These are phyloP conservation scores for Coreoperca whiteheadi DNA, from an alignment of 2,113 vertebrate species.

Conservation along the genomic window DNA sequence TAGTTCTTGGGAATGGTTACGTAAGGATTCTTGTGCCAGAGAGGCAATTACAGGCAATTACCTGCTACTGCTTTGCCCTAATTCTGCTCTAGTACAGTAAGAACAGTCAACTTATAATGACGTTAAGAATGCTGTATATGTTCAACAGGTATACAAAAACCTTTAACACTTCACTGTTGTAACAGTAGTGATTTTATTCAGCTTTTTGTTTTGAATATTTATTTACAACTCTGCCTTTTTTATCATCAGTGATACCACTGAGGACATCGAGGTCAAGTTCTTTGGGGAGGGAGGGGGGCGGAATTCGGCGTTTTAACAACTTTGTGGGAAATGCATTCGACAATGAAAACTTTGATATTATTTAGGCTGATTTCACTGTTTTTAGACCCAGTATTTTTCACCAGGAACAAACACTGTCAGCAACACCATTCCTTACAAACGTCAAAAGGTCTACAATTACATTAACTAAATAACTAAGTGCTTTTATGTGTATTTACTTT, in stretches of 20 bases:
- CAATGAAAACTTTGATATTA: not conserved
- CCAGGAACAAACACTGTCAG: not conserved
- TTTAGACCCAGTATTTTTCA: not conserved
- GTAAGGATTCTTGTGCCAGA: conserved; percentile 45
- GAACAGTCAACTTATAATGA: not conserved
- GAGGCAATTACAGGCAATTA: conserved; percentile 50
- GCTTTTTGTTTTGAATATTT: not conserved
- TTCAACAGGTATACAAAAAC: not conserved
- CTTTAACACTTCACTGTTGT: not conserved
- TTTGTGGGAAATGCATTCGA: not conserved
- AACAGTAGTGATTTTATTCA: not conserved
- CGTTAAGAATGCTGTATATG: not conserved
- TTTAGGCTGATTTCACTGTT: not conserved
- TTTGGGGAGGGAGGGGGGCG: not conserved
- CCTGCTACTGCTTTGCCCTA: conserved; percentile 27
- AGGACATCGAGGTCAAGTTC: not conserved
- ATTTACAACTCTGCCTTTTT: not conserved
- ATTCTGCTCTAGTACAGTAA: conserved; percentile 16
- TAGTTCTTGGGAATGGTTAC: conserved; percentile 39
- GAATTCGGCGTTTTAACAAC: not conserved
- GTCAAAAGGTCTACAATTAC: not conserved
- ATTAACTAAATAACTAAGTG: not conserved
- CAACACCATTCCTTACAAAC: not conserved
- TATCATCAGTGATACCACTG: not conserved
- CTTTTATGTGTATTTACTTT: not conserved